phyloP scores from a whole-genome alignment of 2,888 invertebrate species.

The Athrips mouffetella region DNA sequence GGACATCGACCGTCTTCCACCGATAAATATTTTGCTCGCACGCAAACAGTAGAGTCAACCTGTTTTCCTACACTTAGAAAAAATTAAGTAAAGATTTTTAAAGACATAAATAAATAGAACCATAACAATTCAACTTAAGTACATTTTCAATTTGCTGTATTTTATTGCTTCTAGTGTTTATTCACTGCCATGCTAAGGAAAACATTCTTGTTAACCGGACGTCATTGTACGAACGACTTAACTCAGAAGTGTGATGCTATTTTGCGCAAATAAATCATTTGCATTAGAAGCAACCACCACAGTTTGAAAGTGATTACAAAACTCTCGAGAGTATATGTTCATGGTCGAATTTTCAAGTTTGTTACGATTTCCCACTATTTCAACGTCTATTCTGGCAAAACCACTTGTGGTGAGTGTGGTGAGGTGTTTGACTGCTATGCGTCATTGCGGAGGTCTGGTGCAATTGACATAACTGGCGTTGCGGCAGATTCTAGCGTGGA shows the following conservation, averaged over 20 bases:
- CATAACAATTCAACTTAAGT: background rate
- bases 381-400: background rate
- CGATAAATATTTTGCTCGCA: too few species aligned
- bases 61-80: too few species aligned
- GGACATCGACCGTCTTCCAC: background rate
- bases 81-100: background rate
- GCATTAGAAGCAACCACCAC: too few species aligned
- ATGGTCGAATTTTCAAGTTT: background rate
- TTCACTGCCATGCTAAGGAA: background rate
- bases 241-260: background rate
- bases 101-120: background rate
- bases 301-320: too few species aligned
- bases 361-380: background rate
- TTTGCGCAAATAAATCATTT: conserved; percentile 12
- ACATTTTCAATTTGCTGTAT: background rate
- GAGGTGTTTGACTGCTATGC: conserved; percentile 3
- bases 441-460: conserved; percentile 19
- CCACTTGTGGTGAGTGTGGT: conserved; percentile 4
- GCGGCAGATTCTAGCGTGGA: conserved; percentile 35
- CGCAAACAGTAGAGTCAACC: background rate
- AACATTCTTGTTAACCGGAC: conserved; percentile 15
- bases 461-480: conserved; percentile 30
- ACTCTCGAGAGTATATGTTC: background rate
- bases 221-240: background rate
- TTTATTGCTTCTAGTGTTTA: conserved; percentile 5